Evolutionary conservation across 2,797 vertebrate species (phyloP).

Genomic region (Vespertilio murinus): DNA sequence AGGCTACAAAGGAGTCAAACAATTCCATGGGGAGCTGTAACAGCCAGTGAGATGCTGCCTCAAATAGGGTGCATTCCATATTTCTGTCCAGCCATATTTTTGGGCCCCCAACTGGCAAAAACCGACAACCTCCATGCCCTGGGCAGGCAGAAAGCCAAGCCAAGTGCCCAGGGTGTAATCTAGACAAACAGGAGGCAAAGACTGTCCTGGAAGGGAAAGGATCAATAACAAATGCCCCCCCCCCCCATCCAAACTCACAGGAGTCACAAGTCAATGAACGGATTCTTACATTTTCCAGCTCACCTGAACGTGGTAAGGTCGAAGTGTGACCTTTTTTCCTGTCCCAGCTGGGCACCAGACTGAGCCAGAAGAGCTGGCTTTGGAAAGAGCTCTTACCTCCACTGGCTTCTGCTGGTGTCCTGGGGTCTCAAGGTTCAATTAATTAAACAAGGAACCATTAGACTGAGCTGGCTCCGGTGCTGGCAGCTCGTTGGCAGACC

Average conservation of each 20-base stretch:
- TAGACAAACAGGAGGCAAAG: neutral
- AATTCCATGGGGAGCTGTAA: neutral
- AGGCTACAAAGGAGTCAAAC: neutral
- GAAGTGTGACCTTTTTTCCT: neutral
- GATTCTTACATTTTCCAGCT: neutral
- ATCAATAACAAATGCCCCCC: neutral
- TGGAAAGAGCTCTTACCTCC: neutral
- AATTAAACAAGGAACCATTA: neutral
- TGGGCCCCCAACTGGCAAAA: neutral
- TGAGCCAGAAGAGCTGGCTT: neutral
- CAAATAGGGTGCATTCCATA: too few species aligned
- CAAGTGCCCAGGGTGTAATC: neutral
- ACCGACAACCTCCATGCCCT: too few species aligned
- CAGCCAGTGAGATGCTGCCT: neutral
- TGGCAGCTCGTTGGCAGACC: neutral
- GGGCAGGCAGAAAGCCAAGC: neutral
- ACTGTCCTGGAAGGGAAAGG: neutral
- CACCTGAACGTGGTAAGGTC: neutral
- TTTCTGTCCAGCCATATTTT: neutral
- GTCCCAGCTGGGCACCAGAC: neutral
- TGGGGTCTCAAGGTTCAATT: neutral
- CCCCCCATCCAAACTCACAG: neutral
- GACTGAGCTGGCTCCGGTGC: neutral
- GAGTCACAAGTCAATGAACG: neutral
- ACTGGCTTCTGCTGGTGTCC: neutral